Percentiles rank a stretch among this genome's conserved stretches.
Conservation (phyloP, 2,113 vertebrate genomes). For the Natator depressus region DNA sequence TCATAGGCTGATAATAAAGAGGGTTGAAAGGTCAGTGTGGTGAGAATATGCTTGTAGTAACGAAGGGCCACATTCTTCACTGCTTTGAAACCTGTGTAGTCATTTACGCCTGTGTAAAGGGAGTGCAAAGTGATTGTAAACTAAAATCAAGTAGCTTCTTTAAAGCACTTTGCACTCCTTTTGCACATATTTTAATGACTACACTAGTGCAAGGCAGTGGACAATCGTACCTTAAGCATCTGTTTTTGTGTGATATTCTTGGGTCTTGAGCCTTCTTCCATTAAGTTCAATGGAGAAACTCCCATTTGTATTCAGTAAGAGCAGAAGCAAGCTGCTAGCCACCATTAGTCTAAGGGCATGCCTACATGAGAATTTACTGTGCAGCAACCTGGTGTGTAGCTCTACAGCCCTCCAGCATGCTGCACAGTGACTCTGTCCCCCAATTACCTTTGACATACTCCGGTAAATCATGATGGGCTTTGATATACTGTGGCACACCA, state of each 20-base stretch:
- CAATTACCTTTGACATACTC: neutral
- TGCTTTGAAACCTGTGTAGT: neutral
- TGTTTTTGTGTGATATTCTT: neutral
- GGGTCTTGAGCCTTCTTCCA: neutral
- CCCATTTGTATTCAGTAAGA: neutral
- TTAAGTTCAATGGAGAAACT: neutral
- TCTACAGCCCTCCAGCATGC: neutral
- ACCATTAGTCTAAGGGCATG: neutral
- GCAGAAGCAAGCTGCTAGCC: fast-evolving
- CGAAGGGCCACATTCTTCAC: fast-evolving
- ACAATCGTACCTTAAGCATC: neutral
- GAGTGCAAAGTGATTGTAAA: neutral
- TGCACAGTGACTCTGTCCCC: neutral
- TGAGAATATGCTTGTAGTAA: neutral
- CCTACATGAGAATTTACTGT: neutral
- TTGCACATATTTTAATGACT: neutral
- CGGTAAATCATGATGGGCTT: neutral
- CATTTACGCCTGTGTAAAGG: neutral
- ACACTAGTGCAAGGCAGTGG: neutral
- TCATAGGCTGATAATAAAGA: neutral
- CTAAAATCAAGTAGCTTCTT: neutral
- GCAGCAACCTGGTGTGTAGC: neutral
- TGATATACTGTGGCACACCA: neutral
- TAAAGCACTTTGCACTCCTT: neutral
- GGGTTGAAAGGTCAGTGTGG: neutral